These are phyloP conservation scores for Urophycis tenuis DNA, from an alignment of 2,797 vertebrate genomes.

Conservation along the genomic window DNA sequence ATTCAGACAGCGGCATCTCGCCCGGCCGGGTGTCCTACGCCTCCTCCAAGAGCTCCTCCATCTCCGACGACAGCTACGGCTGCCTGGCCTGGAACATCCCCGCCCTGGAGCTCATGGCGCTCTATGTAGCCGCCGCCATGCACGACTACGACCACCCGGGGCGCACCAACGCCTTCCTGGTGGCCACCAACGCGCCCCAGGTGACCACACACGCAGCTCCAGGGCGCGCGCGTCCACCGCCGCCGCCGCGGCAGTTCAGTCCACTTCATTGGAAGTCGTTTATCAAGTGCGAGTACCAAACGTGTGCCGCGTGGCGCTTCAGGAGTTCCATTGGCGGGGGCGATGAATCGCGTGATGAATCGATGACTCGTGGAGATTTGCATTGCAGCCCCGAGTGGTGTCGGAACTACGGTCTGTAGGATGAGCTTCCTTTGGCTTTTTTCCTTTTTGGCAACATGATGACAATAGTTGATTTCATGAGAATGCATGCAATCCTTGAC, in stretches of 20 bases:
- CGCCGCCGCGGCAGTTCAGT: no score
- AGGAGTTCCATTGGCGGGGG: no score
- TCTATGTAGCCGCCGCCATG: slow-evolving; percentile 98
- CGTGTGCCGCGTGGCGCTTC: background rate
- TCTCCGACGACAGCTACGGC: slow-evolving; percentile 85
- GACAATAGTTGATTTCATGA: background rate
- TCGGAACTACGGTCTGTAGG: no score
- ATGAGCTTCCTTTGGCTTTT: background rate
- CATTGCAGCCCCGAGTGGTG: no score
- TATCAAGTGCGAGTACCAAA: background rate
- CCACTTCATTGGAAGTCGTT: no score
- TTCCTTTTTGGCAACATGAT: background rate
- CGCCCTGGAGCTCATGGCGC: slow-evolving; percentile 93
- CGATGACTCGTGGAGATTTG: background rate
- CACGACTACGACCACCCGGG: slow-evolving; percentile 98
- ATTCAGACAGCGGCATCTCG: slow-evolving; percentile 76
- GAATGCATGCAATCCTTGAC: background rate
- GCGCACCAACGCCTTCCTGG: slow-evolving; percentile 94
- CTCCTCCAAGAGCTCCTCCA: slow-evolving; percentile 84
- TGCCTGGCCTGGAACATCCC: slow-evolving; percentile 92
- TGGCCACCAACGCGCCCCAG: slow-evolving; percentile 96
- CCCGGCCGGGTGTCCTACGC: slow-evolving; percentile 77
- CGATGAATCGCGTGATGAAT: background rate
- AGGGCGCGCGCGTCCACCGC: no score
- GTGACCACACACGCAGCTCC: slow-evolving; percentile 61